phyloP scores from a whole-genome alignment of 2,113 vertebrate genomes.

The Stigmatopora nigra region DNA sequence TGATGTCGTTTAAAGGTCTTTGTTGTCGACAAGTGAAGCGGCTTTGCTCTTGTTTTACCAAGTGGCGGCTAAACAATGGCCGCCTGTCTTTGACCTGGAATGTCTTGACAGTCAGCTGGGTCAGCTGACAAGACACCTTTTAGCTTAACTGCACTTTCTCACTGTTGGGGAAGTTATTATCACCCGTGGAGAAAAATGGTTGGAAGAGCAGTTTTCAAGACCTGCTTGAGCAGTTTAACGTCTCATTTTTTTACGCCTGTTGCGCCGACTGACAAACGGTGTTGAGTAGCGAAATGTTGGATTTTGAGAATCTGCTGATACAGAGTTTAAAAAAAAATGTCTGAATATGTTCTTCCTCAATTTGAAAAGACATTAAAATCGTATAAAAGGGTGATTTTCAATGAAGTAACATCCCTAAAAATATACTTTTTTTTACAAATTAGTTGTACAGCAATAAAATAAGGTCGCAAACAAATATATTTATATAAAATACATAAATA shows the following conservation, averaged over 20 bases:
- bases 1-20: slow-evolving; percentile 5
- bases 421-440: too few species aligned
- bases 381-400: too few species aligned
- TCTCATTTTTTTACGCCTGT: background rate
- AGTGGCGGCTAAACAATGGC: background rate
- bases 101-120: slow-evolving; percentile 11
- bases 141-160: background rate
- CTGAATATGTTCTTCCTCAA: too few species aligned
- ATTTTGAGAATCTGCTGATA: too few species aligned
- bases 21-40: slow-evolving; percentile 11
- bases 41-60: background rate
- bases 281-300: too few species aligned
- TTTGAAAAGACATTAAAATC: too few species aligned
- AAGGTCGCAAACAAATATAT: too few species aligned
- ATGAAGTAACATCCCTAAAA: too few species aligned
- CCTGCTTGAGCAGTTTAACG: slow-evolving; percentile 1
- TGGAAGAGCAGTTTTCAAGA: background rate
- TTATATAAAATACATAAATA: too few species aligned
- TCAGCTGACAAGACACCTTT: slow-evolving; percentile 4
- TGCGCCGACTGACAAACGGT: background rate
- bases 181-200: background rate
- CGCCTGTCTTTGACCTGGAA: slow-evolving; percentile 12
- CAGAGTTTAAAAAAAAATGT: too few species aligned
- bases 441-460: too few species aligned
- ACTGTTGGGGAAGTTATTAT: background rate